Base-by-base conservation (phyloP, 92 coral and sea anemone genomes). In the Paragorgia papillata region DNA sequence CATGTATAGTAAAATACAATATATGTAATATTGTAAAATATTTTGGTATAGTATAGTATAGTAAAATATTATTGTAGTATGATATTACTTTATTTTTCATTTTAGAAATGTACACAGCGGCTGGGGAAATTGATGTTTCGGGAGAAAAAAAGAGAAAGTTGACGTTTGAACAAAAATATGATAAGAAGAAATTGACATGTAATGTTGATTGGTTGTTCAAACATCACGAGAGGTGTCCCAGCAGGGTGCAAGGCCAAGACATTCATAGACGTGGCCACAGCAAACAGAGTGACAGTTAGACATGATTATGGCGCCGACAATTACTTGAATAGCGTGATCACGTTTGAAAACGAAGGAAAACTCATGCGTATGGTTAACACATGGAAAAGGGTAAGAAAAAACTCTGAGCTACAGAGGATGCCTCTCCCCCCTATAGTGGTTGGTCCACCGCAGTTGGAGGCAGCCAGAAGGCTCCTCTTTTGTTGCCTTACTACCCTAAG, bases 321-420 rank as follows among this genome's bases (percentile, higher is more conserved):
- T 8, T 26, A 26, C 18, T 50, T 50, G n/a, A 50, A 70, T 49
- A 10, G 32, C 17, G 63, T 50, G 30, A 17, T 71, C 26, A 32
- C 35, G 49, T 35, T 53, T 21, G 50, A 71, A 34, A 20, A 71
- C 0, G 64, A 71, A 71, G 64, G 64, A 54, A 53, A 53, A 34
- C 5, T 26, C 7, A 49, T 71, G 51, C 63, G 64, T 0, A 55
- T 71, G 19, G 50, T 71, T 21, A 71, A 53, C 49, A 71, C 63
- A 30, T 71, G 78, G 78, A 71, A 55, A 14, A 35, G 32, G 64
- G 78, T 63, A 32, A 30, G 66, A 27, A 55, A 5, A 37, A 37
- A 37, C 43, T n/a, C n/a, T n/a, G n/a, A n/a, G n/a, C n/a, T n/a
- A n/a, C n/a, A n/a, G n/a, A n/a, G n/a, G n/a, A n/a, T n/a, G n/a